Percentiles rank a stretch among this genome's conserved stretches.
phyloP scores from a whole-genome alignment of 2,888 invertebrate species.

The Amblyteles armatorius region DNA sequence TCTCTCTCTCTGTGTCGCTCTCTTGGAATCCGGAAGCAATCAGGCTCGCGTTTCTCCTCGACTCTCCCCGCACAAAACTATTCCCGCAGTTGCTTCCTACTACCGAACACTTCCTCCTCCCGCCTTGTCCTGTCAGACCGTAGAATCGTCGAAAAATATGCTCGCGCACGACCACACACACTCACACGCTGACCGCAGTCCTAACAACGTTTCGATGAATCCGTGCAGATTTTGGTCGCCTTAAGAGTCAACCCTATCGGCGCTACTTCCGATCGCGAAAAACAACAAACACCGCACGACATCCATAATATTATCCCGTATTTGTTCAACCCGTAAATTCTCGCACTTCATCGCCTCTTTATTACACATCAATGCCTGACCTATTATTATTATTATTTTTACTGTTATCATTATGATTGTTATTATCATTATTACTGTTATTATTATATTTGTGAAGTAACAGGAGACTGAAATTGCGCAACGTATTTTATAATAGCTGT shows the following conservation, averaged over 20 bases:
- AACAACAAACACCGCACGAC: background rate
- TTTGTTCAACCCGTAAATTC: slow-evolving; percentile 2
- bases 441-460: slow-evolving; percentile 58
- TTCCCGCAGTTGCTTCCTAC: slow-evolving; percentile 14
- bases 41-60: slow-evolving; percentile 61
- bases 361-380: slow-evolving; percentile 50
- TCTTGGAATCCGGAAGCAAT: slow-evolving; percentile 66
- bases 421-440: background rate
- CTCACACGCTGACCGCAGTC: background rate
- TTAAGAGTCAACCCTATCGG: background rate
- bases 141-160: background rate
- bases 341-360: background rate
- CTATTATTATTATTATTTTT: slow-evolving; percentile 72
- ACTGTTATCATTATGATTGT: slow-evolving; percentile 70
- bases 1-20: background rate
- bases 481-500: slow-evolving; percentile 77
- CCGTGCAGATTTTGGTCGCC: background rate
- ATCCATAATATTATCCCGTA: slow-evolving; percentile 28
- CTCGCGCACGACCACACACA: no score
- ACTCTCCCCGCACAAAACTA: slow-evolving; percentile 12
- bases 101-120: slow-evolving; percentile 36
- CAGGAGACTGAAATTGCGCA: slow-evolving; percentile 75
- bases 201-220: background rate
- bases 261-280: background rate
- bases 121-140: background rate